Evolutionary conservation across 2,888 invertebrate species (phyloP).

Genomic region (Hirtodrosophila trivittata): DNA sequence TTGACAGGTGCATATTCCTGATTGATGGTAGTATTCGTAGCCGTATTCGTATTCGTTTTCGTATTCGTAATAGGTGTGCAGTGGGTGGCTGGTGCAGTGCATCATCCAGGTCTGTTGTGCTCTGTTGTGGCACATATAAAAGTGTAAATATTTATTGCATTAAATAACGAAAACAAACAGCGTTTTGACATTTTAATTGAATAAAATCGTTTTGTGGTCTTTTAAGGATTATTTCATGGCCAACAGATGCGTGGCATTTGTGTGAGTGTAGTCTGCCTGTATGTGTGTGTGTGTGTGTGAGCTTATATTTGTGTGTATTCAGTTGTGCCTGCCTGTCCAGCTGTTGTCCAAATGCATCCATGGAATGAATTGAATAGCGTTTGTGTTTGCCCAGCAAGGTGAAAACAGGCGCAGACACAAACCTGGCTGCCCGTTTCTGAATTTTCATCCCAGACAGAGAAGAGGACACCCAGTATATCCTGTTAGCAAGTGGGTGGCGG

Average conservation of each 20-base stretch:
- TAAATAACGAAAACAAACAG: slow-evolving; percentile 76
- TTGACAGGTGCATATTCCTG: slow-evolving; percentile 4
- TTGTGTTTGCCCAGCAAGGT: slow-evolving; percentile 73
- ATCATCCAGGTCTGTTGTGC: slow-evolving; percentile 2
- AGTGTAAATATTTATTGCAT: slow-evolving; percentile 77
- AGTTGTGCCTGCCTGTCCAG: slow-evolving; percentile 32
- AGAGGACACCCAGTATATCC: neutral
- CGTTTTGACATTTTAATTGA: slow-evolving; percentile 79
- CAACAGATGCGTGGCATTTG: slow-evolving; percentile 50
- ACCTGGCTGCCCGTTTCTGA: slow-evolving; percentile 14
- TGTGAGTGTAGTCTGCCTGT: slow-evolving; percentile 2
- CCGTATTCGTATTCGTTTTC: too few species aligned
- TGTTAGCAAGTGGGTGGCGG: neutral
- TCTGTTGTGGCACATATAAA: slow-evolving; percentile 26
- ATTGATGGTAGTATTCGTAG: neutral
- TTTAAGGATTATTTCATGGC: slow-evolving; percentile 78
- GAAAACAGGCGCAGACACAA: slow-evolving; percentile 61
- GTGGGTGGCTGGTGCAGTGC: slow-evolving; percentile 5
- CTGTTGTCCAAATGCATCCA: slow-evolving; percentile 67
- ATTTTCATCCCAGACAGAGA: slow-evolving; percentile 36
- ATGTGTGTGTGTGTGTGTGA: neutral
- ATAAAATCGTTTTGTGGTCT: slow-evolving; percentile 79
- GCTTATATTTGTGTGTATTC: slow-evolving; percentile 10
- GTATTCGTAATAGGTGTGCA: neutral
- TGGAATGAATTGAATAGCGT: slow-evolving; percentile 70